These are phyloP conservation scores for Elephas maximus DNA, from an alignment of 2,113 vertebrate species.

Conservation along the genomic window DNA sequence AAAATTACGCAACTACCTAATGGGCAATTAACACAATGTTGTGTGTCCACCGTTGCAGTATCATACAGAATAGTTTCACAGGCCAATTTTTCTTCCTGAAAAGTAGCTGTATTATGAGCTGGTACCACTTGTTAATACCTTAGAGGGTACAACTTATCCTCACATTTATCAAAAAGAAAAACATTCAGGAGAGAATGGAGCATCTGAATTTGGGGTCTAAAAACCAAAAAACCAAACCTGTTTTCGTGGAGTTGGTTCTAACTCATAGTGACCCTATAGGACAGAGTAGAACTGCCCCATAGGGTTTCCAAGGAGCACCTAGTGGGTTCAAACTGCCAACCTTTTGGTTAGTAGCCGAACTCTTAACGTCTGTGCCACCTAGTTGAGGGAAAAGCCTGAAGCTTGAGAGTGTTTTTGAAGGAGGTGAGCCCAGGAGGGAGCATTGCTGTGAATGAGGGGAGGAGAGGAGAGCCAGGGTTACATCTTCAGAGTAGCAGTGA, in stretches of 20 bases:
- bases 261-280: too few relatives aligned
- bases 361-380: too few relatives aligned
- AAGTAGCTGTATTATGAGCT: not conserved
- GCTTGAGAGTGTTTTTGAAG: too few relatives aligned
- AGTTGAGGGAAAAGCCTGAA: not conserved
- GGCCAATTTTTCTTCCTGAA: not conserved
- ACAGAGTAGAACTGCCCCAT: too few relatives aligned
- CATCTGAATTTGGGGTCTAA: not conserved
- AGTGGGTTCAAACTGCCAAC: too few relatives aligned
- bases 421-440: not conserved
- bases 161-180: not conserved
- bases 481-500: not conserved
- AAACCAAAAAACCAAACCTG: too few relatives aligned
- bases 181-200: not conserved
- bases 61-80: not conserved
- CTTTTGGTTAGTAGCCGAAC: too few relatives aligned
- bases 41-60: not conserved
- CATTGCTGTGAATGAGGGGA: fast-evolving
- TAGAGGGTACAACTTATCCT: not conserved
- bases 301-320: too few relatives aligned
- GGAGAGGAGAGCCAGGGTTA: not conserved
- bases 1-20: not conserved
- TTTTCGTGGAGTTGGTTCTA: too few relatives aligned
- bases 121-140: not conserved
- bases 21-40: not conserved